Base-by-base conservation (phyloP, 2,797 vertebrate genomes). In the Lutjanus campechanus region DNA sequence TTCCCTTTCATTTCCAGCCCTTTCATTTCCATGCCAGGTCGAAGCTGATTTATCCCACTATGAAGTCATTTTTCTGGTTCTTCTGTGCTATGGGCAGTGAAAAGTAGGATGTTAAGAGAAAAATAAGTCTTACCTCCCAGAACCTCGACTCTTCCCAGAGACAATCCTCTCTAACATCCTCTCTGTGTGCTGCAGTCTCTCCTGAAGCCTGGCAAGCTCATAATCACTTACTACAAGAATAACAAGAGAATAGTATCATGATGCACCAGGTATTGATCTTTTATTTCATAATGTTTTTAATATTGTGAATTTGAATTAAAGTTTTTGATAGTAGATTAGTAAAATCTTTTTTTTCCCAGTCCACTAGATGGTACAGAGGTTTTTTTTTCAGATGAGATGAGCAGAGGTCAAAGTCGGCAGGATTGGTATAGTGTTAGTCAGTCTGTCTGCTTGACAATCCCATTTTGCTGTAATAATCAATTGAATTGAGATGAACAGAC, bases 91-190 rank as follows among this genome's bases (percentile, higher is more conserved):
- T 19, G 55, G 63, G 53, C 76, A 66, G 60, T 54, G 53, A 68
- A 72, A 69, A 19, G 59, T 51, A 40, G 55, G 12, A 60, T 50
- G 69, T 20, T 53, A 56, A 65, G 4, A 46, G 44, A 80, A 79
- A 73, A 63, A 83, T 20, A 44, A 66, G 29, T 59, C 15, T 73
- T 92, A 98, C 98, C 96, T 97, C 77, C 93, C 93, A 87, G 92
- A 95, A 68, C 92, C 83, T 70, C 89, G 94, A 83, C 95, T 91
- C 79, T 96, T 96, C 91, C 91, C 95, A 49, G 92, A 95, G 77
- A 96, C 96, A 67, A 97, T 94, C 93, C 95, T 97, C 94, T 97
- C 96, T 96, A 97, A 97, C 79, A 95, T 95, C 89, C 85, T 96
- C 83, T 99, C 98, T 12, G 98, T 97, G 78, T 96, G 95, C 81